phyloP scores from a whole-genome alignment of 2,888 invertebrate genomes.

The Amiota mariae region DNA sequence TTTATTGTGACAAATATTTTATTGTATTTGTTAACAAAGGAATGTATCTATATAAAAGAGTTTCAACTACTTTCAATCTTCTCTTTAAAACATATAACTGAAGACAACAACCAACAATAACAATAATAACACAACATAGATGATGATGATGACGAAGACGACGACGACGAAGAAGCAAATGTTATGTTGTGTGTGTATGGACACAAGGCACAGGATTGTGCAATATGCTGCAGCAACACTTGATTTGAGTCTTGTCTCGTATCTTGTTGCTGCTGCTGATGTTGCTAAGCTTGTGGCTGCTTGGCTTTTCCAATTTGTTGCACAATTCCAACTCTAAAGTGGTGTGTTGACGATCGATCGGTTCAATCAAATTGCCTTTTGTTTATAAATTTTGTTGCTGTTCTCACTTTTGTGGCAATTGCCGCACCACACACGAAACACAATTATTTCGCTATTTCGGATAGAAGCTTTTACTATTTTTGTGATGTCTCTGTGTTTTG shows the following conservation, averaged over 20 bases:
- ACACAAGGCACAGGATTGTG: slow-evolving; percentile 59
- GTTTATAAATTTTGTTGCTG: background rate
- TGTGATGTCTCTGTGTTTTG: too few species aligned
- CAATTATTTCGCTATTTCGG: slow-evolving; percentile 3
- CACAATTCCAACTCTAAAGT: slow-evolving; percentile 14
- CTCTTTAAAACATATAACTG: too few species aligned
- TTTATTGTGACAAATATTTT: too few species aligned
- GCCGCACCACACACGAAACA: background rate
- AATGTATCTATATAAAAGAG: too few species aligned
- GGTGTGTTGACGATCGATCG: background rate
- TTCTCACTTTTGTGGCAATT: slow-evolving; percentile 15
- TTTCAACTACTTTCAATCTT: too few species aligned
- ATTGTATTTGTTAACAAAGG: too few species aligned
- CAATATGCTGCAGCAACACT: slow-evolving; percentile 55
- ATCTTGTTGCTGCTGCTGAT: slow-evolving; percentile 24
- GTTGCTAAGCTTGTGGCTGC: slow-evolving; percentile 20
- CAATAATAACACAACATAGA: background rate
- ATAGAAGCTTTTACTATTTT: too few species aligned
- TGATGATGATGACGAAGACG: too few species aligned
- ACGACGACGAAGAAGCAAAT: too few species aligned
- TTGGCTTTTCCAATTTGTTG: slow-evolving; percentile 20
- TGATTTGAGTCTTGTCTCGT: slow-evolving; percentile 8
- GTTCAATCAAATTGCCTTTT: slow-evolving; percentile 1
- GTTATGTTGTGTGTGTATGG: slow-evolving; percentile 45
- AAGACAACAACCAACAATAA: background rate